A percentile compares a stretch with the other conserved stretches of the same genome.
These are phyloP conservation scores for Carcina quercana DNA, from an alignment of 2,888 invertebrate genomes.

Conservation along the genomic window DNA sequence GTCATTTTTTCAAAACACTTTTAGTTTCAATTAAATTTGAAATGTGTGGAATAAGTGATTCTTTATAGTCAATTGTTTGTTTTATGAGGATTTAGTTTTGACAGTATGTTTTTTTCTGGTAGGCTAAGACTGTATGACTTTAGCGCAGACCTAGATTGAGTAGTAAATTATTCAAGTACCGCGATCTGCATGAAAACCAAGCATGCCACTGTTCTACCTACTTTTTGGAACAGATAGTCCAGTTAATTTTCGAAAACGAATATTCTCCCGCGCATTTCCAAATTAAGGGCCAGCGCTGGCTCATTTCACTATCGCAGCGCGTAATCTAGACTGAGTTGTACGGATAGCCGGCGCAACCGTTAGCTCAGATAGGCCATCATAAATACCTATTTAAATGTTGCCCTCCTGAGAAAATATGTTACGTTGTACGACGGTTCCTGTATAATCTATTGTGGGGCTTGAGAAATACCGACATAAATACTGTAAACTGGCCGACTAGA, in stretches of 20 bases:
- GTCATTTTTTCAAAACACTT: constrained; percentile 1
- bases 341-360: constrained; percentile 3
- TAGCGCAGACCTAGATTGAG: too few species aligned
- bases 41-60: background rate
- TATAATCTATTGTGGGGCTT: constrained; percentile 11
- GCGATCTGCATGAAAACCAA: too few species aligned
- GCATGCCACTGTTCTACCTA: too few species aligned
- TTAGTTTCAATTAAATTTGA: constrained; percentile 1
- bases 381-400: constrained; percentile 14
- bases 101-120: too few species aligned
- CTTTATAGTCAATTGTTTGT: constrained; percentile 1
- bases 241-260: too few species aligned
- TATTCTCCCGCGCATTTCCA: too few species aligned
- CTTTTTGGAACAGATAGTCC: too few species aligned
- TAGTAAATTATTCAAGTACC: too few species aligned
- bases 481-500: background rate
- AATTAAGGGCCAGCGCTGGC: too few species aligned
- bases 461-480: constrained; percentile 3
- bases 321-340: background rate
- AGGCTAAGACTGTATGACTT: too few species aligned
- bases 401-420: constrained; percentile 10
- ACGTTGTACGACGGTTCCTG: constrained; percentile 2
- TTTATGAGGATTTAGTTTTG: too few species aligned
- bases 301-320: background rate
- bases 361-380: constrained; percentile 12